Evolutionary conservation across 37 sponge, comb jelly and placozoan species (phyloP).

Genomic region (Spongilla lacustris): DNA sequence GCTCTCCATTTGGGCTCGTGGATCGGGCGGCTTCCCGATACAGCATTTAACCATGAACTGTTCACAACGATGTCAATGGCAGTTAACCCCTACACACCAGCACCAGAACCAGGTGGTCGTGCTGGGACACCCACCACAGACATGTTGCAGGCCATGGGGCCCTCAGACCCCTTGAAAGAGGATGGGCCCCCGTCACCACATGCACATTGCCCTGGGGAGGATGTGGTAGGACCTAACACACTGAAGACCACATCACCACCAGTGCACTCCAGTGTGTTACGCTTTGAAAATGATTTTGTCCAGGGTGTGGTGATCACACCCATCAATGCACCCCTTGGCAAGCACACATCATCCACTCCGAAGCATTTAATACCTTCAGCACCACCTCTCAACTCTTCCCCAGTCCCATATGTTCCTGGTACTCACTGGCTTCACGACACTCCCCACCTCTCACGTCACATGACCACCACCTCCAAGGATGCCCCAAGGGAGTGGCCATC

Average conservation of each 20-base stretch:
- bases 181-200: not conserved
- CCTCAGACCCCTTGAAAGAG: not conserved
- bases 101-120: not conserved
- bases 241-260: not conserved
- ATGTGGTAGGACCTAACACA: not conserved
- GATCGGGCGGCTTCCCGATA: constrained; percentile 47
- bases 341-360: constrained; percentile 69
- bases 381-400: constrained; percentile 49
- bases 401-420: constrained; percentile 26
- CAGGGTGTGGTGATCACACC: not conserved
- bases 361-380: constrained; percentile 24
- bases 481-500: constrained; percentile 21
- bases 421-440: constrained; percentile 37
- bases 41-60: constrained; percentile 14
- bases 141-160: not conserved
- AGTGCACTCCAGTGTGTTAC: not conserved
- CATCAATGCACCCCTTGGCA: not conserved
- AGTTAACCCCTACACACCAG: not conserved
- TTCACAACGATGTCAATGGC: not conserved
- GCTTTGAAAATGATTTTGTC: not conserved
- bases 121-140: not conserved
- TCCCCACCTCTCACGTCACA: constrained; percentile 4
- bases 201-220: not conserved
- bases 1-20: constrained; percentile 38
- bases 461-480: not conserved